Base-by-base conservation (phyloP, 2,888 invertebrate genomes). In the Drosophila infuscata region DNA sequence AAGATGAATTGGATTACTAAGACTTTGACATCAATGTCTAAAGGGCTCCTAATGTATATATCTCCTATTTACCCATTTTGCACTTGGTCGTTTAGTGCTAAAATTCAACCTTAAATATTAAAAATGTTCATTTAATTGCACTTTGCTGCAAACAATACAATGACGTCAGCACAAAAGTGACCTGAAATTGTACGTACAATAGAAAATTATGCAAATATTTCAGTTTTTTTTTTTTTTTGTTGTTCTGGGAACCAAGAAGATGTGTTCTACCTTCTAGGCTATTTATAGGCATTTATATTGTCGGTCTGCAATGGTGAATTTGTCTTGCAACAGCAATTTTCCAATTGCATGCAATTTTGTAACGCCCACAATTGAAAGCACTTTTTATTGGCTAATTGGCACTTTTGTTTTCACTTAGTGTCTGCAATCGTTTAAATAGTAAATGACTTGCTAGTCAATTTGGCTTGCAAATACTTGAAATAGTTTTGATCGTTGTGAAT, bases 221-320 rank as follows among this genome's bases (percentile, higher is more conserved):
- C 15, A 25, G 5, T 20, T 46, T 7, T 38, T 17, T 77, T 61
- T 63, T 70, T 17, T 53, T 51, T 63, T n/a, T n/a, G n/a, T n/a
- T 77, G 32, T 66, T 70, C 65, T 74, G 74, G 69, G 70, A 57
- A 43, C 67, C 66, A 59, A 72, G 68, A 53, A 61, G 70, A 89
- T 73, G 48, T 69, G 71, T 70, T 72, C 62, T 71, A 84, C 86
- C 90, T 83, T 85, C 73, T 71, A 62, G 66, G 60, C 85, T 86
- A 86, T 86, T 90, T 82, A 85, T 90, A 86, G 85, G 69, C 69
- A 69, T 25, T 25, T 25, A 25, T 25, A 70, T 69, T 74, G 69
- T 72, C 74, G 81, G 69, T 73, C 79, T 84, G 72, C 70, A 61
- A 61, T 70, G 54, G 61, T 29, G n/a, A 75, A 70, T 58, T 62